Base-by-base conservation (phyloP, 2,888 invertebrate genomes). In the Oasisia sp. region DNA sequence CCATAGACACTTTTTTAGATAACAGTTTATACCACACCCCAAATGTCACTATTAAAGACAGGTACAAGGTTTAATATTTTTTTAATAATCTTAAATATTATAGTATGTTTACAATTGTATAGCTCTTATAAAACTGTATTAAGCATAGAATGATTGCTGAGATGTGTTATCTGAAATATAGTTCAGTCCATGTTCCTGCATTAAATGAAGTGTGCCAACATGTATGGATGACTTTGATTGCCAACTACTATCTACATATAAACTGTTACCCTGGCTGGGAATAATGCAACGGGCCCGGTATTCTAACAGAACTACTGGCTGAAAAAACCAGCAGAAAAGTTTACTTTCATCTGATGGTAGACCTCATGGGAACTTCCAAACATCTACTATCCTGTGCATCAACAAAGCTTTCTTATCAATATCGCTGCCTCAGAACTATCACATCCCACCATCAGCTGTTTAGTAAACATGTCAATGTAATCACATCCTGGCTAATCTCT, bases 361-460 rank as follows among this genome's bases (percentile, higher is more conserved):
- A 74, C 74, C 74, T 19, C 74, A 27, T 74, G 74, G n/a, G 74
- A 74, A 74, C 19, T 4, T n/a, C 19, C 74, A 74, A 19, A 74
- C 74, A 74, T 19, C 74, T n/a, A n/a, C 74, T 74, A 19, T 74
- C 74, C n/a, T 74, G 27, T 74, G 74, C 74, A 74, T 74, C 74
- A 74, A 74, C 74, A 74, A 74, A 74, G n/a, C 74, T 74, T 74
- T 74, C 74, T 74, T 74, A 74, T 74, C 74, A 74, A 74, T 74
- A 74, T 74, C 74, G 7, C 7, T 74, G 74, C 56, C 56, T 74
- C n/a, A 27, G 74, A 74, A 74, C 74, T 74, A 74, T 74, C 74
- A 19, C n/a, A 74, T 19, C 27, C 74, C 27, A 74, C 74, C 74
- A 74, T 74, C 74, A n/a, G 74, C 74, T 74, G 74, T 74, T 74